phyloP scores from a whole-genome alignment of 2,113 vertebrate genomes.

The Apaloderma vittatum region DNA sequence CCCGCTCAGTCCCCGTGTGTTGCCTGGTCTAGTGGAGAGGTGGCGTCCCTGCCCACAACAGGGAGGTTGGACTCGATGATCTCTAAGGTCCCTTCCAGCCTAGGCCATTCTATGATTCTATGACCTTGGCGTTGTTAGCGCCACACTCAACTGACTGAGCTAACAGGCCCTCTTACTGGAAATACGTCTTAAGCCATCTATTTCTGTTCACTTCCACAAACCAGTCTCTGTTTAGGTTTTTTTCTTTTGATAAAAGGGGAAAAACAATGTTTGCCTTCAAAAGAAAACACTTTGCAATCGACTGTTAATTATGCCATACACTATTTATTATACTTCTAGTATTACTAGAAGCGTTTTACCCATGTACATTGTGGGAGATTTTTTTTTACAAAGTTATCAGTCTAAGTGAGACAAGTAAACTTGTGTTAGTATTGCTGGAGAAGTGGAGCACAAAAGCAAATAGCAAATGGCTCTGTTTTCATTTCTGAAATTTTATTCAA shows the following conservation, averaged over 20 bases:
- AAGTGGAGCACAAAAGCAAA: not conserved
- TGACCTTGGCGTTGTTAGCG: too few relatives aligned
- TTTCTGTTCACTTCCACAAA: not conserved
- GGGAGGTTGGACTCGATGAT: too few relatives aligned
- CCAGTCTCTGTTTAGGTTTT: not conserved
- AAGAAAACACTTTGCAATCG: not conserved
- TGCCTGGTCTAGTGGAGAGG: too few relatives aligned
- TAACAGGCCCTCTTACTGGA: too few relatives aligned
- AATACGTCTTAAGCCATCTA: not conserved
- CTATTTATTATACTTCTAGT: too few relatives aligned
- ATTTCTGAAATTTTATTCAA: not conserved
- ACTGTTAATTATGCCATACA: not conserved
- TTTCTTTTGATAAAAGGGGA: not conserved
- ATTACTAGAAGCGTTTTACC: not conserved
- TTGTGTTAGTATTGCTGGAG: not conserved
- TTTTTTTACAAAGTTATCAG: not conserved
- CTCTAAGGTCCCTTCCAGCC: too few relatives aligned
- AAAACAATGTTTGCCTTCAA: not conserved
- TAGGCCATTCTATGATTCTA: too few relatives aligned
- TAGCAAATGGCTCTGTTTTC: not conserved
- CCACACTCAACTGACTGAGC: too few relatives aligned
- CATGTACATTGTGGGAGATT: rapidly evolving
- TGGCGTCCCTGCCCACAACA: too few relatives aligned
- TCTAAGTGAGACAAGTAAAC: not conserved
- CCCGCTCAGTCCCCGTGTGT: too few relatives aligned